Evolutionary conservation across 2,888 invertebrate genomes (phyloP), one percentile per base, ranked within the genome.

Genomic region (Calephelis perditalis): DNA sequence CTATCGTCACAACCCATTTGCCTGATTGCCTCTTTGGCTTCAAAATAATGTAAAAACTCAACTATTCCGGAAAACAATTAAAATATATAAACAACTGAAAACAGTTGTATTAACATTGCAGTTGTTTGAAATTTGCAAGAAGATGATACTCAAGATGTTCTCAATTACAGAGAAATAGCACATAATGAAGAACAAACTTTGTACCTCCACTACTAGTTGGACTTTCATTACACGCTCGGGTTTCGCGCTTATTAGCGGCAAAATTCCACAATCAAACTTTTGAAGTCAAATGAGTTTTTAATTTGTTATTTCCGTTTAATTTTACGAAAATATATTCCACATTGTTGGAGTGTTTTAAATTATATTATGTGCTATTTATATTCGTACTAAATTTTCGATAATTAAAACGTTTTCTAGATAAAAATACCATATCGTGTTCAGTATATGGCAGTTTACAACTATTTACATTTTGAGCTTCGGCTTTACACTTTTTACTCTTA

Each of bases 241-340:
- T 70, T 73, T 74, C 67, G 67, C 67, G 70, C 74, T 77, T 74
- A 74, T 76, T 77, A 76, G 75, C 69, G 69, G 64, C 68, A 73
- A 71, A 70, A 73, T 74, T 74, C 75, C 73, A 74, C 71, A 75
- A 76, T 74, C 74, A 72, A 75, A 74, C 73, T 76, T 69, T 67
- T 63, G 67, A 70, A 71, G 40, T 40, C 65, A 56, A 67, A 70
- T 65, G 68, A 68, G 73, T 70, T 73, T 71, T 72, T 49, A 58
- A 58, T 58, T 58, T 58, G 40, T 40, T 40, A 40, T 40, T 40
- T 40, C 40, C 40, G 40, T 40, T 40, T 40, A 40, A 40, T 40
- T 40, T 40, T 40, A 40, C 40, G 40, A 40, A 40, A 40, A 40
- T 40, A 40, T 40, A 40, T 40, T 40, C 40, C 6, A 40, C 40